Base-by-base conservation (phyloP, 2,113 vertebrate genomes). In the Varanus komodoensis region DNA sequence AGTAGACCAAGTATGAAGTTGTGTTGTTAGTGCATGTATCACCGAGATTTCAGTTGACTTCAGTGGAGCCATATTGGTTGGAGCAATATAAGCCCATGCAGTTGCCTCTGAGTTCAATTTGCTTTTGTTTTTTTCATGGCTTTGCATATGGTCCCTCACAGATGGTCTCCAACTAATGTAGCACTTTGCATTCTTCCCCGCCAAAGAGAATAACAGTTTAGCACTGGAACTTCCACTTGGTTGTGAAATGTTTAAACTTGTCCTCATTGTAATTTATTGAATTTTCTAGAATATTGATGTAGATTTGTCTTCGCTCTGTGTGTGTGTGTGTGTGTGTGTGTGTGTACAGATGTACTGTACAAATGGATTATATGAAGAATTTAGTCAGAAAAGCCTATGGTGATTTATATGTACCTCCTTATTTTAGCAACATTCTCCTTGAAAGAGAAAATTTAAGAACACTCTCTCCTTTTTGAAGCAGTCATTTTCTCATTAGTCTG, bases 381-480 rank as follows among this genome's bases (percentile, higher is more conserved):
- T 61, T 52, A 74, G 8, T 25, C 87, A 82, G 74, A 87, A 15
- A 82, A 44, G n/a, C 52, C 6, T 75, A 44, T 29, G 52, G 17
- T 50, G 29, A 67, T 75, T 67, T 29, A 17, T 19, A 75, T 48
- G 32, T 32, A n/a, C 23, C 44, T 71, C 21, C 23, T 75, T 44
- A 8, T 34, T 27, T 17, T 8, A 87, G 73, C 25, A 38, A 61
- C 9, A 44, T 23, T 50, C 14, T 91, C 68, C 82, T 86, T 54
- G 48, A 89, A 85, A 69, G 12, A 84, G 88, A 27, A 74, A 12
- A 8, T 89, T 95, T 61, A 23, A 15, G 44, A 84, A 14, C 4
- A 1, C 81, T 81, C 19, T 84, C 83, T 74, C 84, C 11, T 32
- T 89, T 38, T 9, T 23, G 38, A 84, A 89, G 61, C 78, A 91